Percentiles rank a stretch among this genome's conserved stretches.
phyloP scores from a whole-genome alignment of 2,797 vertebrate genomes.

The Luscinia megarhynchos region DNA sequence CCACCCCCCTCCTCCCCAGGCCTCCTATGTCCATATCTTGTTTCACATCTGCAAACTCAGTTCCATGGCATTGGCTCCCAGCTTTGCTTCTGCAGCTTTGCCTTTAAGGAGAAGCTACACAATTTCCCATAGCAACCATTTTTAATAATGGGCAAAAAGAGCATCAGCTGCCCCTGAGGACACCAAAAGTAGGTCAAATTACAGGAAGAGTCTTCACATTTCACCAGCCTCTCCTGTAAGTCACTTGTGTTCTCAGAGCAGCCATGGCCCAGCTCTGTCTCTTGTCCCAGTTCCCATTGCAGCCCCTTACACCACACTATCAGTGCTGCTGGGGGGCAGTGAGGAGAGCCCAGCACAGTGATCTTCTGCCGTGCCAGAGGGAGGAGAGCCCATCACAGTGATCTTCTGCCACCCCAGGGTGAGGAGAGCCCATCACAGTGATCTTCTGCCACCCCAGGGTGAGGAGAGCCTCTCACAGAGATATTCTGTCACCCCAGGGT shows the following conservation, averaged over 20 bases:
- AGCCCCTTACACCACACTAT: background rate
- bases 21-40: background rate
- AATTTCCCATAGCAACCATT: background rate
- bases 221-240: background rate
- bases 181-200: background rate
- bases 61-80: background rate
- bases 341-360: background rate
- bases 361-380: background rate
- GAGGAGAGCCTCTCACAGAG: background rate
- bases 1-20: background rate
- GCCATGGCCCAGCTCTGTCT: fast-evolving
- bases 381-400: too few species aligned
- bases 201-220: background rate
- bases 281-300: background rate
- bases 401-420: background rate
- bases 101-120: background rate
- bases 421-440: background rate
- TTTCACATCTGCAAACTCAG: background rate
- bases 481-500: too few species aligned
- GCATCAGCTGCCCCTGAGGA: background rate
- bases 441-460: background rate
- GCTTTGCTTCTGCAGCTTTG: background rate
- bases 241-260: background rate
- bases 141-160: background rate
- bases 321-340: fast-evolving